Percentiles rank a stretch among this genome's conserved stretches.
phyloP scores from a whole-genome alignment of 2,888 invertebrate species.

The Furcula furcula region DNA sequence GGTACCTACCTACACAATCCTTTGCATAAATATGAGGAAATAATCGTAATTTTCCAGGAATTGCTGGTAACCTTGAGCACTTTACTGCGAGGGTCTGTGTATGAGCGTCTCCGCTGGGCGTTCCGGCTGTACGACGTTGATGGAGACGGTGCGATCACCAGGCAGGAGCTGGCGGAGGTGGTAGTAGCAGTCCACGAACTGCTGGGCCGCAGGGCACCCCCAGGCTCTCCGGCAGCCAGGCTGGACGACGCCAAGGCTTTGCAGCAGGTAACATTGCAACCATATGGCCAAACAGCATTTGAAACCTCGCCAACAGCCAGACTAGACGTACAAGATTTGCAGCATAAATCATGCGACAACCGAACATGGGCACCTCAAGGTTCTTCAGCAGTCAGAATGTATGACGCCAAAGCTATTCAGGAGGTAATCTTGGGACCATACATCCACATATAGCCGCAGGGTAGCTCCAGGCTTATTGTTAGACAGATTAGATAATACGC shows the following conservation, averaged over 20 bases:
- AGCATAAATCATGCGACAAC: too few species aligned
- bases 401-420: constrained; percentile 72
- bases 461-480: too few species aligned
- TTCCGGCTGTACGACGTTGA: constrained; percentile 98
- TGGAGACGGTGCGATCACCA: constrained; percentile 97
- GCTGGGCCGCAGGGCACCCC: constrained; percentile 89
- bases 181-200: constrained; percentile 94
- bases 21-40: neutral
- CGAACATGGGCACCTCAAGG: too few species aligned
- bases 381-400: too few species aligned
- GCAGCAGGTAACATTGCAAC: constrained; percentile 89
- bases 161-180: constrained; percentile 92
- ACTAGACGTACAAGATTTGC: too few species aligned
- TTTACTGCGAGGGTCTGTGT: constrained; percentile 94
- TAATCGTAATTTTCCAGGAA: constrained; percentile 84
- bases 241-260: constrained; percentile 92
- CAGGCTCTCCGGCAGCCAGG: constrained; percentile 80
- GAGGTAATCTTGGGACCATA: too few species aligned
- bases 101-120: constrained; percentile 97
- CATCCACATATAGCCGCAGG: too few species aligned
- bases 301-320: too few species aligned
- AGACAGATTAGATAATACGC: too few species aligned
- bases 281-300: too few species aligned
- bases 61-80: constrained; percentile 96
- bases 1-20: too few species aligned